Evolutionary conservation across 2,888 invertebrate species (phyloP), one percentile per base, ranked within the genome.

Genomic region (Drosophila parthenogenetica): DNA sequence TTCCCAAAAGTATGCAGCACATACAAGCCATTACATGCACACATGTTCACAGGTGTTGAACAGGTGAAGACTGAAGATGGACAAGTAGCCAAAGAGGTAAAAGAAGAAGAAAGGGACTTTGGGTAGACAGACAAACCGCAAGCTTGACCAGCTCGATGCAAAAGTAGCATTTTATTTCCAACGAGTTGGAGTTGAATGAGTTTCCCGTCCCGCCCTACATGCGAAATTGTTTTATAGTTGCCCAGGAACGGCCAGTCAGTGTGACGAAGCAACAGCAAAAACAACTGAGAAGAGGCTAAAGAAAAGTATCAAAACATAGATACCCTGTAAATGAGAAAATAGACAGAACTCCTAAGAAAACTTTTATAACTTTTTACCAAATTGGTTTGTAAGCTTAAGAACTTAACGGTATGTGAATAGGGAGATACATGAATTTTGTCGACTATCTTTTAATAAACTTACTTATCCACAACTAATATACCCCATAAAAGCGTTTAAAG

Each of bases 191-290:
- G 73, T 17, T 60, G 45, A 32, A 22, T 48, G 42, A 53, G 43
- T 50, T 48, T n/a, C 22, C 17, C 51, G 54, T 55, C 11, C 42
- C 39, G 83, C 67, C 68, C 73, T 51, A 60, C 81, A 86, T 82
- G 77, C 63, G 81, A 83, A 88, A 83, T 83, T 83, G 83, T 83
- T 83, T 83, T 83, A 88, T 83, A 83, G 83, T 77, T 86, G 74
- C 57, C 71, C 72, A 63, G 80, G 54, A 69, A 76, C 70, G 78
- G 72, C 57, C 61, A 62, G 66, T 72, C 73, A 66, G 65, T 59
- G 76, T 25, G 22, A 25, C 32, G 32, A 48, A 40, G 58, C 46
- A 69, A 40, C 59, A 74, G 61, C 59, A 69, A 63, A 37, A n/a
- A 13, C 29, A 42, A 35, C 17, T 14, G 35, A n/a, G n/a, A n/a